phyloP scores from a whole-genome alignment of 2,113 vertebrate species.

The Chamaea fasciata region DNA sequence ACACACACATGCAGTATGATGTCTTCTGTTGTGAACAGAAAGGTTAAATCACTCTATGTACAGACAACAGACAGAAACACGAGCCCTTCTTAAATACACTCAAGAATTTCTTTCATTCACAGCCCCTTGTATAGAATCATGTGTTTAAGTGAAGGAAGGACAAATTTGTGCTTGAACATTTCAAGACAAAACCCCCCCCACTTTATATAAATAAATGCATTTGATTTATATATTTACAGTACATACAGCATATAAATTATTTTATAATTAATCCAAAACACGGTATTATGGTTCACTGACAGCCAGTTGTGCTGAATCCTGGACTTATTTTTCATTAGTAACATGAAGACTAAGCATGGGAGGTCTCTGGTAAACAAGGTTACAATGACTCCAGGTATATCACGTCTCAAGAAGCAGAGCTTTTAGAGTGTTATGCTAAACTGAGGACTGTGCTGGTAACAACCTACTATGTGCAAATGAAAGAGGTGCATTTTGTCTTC shows the following conservation, averaged over 20 bases:
- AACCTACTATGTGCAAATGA: not conserved
- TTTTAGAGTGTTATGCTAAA: not conserved
- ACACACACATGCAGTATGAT: not conserved
- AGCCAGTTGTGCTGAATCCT: not conserved
- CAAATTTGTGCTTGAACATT: not conserved
- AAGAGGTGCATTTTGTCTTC: not conserved
- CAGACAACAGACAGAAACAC: not conserved
- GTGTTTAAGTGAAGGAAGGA: not conserved
- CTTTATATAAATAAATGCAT: slow-evolving; percentile 74
- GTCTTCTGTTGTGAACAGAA: not conserved
- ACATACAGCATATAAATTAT: slow-evolving; percentile 67
- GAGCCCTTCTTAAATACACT: not conserved
- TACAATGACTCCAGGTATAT: not conserved
- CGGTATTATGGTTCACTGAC: not conserved
- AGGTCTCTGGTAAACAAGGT: not conserved
- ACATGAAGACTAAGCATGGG: not conserved
- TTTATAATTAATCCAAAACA: slow-evolving; percentile 10
- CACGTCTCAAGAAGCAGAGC: not conserved
- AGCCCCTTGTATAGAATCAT: not conserved
- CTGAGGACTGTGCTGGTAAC: not conserved
- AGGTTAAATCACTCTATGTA: not conserved
- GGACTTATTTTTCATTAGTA: not conserved
- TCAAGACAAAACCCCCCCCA: not conserved
- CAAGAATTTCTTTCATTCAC: not conserved
- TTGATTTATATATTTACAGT: slow-evolving; percentile 68